These are phyloP conservation scores for Neodiprion fabricii DNA, from an alignment of 1,140 invertebrate species.

Conservation along the genomic window DNA sequence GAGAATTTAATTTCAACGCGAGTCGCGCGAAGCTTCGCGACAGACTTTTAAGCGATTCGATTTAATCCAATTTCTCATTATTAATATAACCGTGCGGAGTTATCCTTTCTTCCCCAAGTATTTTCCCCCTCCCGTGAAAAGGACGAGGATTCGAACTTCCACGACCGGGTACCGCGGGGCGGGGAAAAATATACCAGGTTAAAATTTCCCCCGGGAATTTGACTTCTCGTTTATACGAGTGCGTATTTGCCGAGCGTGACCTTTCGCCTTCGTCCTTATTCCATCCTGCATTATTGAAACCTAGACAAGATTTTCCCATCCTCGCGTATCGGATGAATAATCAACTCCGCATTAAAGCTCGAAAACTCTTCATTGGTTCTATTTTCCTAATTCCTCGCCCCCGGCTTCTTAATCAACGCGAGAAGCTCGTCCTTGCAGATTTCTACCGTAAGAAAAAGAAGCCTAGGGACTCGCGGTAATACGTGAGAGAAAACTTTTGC, in stretches of 20 bases:
- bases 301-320: background rate
- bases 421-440: too few relatives aligned
- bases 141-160: too few relatives aligned
- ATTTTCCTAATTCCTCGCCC: too few relatives aligned
- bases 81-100: background rate
- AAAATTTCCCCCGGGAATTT: background rate
- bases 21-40: background rate
- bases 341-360: background rate
- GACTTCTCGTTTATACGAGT: background rate
- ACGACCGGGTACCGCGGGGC: too few relatives aligned
- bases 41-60: background rate
- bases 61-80: constrained; percentile 1
- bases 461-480: too few relatives aligned
- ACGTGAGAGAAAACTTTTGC: too few relatives aligned
- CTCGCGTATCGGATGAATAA: background rate
- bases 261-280: background rate
- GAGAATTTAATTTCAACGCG: background rate
- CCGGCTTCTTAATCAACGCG: too few relatives aligned
- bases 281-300: background rate
- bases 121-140: too few relatives aligned
- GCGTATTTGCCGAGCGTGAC: background rate
- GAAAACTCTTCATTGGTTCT: background rate
- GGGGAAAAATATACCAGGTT: background rate
- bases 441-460: too few relatives aligned
- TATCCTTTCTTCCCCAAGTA: too few relatives aligned